Base-by-base conservation (phyloP, 2,113 vertebrate species). In the Scatophagus argus region DNA sequence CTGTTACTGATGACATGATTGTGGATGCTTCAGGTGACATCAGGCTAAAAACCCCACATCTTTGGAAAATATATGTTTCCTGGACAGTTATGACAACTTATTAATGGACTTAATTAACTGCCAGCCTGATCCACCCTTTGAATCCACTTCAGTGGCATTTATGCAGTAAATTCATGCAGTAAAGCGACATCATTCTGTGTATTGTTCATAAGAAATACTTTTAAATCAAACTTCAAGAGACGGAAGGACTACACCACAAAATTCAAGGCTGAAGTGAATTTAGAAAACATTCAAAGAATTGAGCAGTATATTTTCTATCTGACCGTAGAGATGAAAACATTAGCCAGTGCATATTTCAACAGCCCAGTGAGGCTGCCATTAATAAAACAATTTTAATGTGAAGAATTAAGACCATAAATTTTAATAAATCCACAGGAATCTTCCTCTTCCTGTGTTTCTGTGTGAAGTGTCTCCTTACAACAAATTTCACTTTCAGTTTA, bases 71-170 rank as follows among this genome's bases (percentile, higher is more conserved):
- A 61, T 78, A 83, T 70, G 68, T 62, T 88, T 89, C 74, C 87
- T 69, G 77, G 65, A 89, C 84, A 88, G 72, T 89, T 79, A 81
- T 83, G 43, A 65, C 83, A 84, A 64, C 49, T 46, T 87, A 59
- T 77, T 77, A 68, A 82, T 90, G 71, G 65, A 82, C 64, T 81
- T 89, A 85, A 89, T 90, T 91, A 87, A 85, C 80, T 79, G 73
- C 76, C 80, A 85, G 82, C 44, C 9, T 47, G 83, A 88, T 83
- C 81, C 90, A 82, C 90, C 86, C 86, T 90, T 89, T 93, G 85
- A 88, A 65, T 84, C 43, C 0, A 13, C 73, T 86, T 85, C 88
- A 92, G 81, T 75, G 71, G 79, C 67, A 60, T 91, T 85, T 83
- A 88, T 90, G n/a, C n/a, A n/a, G n/a, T n/a, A n/a, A n/a, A n/a